phyloP scores from a whole-genome alignment of 2,113 vertebrate genomes.

The Tichodroma muraria region DNA sequence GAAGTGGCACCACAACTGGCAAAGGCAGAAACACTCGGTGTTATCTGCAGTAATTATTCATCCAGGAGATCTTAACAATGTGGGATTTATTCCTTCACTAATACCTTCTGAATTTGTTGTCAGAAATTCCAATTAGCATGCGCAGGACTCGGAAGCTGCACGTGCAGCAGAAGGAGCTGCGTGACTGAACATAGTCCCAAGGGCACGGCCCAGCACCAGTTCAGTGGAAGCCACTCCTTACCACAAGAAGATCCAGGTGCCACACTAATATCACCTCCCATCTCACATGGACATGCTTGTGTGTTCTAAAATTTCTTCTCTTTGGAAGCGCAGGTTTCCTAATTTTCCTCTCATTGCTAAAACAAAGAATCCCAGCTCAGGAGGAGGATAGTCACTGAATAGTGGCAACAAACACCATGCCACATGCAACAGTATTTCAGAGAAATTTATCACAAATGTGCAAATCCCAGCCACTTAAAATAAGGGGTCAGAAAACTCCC shows the following conservation, averaged over 20 bases:
- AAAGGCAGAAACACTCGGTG: background rate
- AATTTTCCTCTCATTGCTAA: background rate
- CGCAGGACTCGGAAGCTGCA: background rate
- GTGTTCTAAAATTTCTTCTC: background rate
- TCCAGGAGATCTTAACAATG: background rate
- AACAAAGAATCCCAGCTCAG: background rate
- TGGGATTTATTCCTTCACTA: background rate
- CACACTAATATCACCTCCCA: background rate
- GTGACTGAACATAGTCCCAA: background rate
- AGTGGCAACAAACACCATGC: background rate
- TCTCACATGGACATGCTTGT: fast-evolving
- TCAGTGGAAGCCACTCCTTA: background rate
- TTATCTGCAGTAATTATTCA: background rate
- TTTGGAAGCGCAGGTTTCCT: background rate
- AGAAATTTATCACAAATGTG: background rate
- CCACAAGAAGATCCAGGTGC: background rate
- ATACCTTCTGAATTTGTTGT: background rate
- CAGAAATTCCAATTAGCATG: background rate
- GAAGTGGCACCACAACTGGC: background rate
- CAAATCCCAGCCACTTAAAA: background rate
- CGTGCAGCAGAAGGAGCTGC: background rate
- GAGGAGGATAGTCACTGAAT: background rate
- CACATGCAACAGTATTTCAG: background rate
- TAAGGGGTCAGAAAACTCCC: background rate
- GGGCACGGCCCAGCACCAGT: fast-evolving